Conservation (phyloP, 2,888 invertebrate species). For the Mayetiola destructor region DNA sequence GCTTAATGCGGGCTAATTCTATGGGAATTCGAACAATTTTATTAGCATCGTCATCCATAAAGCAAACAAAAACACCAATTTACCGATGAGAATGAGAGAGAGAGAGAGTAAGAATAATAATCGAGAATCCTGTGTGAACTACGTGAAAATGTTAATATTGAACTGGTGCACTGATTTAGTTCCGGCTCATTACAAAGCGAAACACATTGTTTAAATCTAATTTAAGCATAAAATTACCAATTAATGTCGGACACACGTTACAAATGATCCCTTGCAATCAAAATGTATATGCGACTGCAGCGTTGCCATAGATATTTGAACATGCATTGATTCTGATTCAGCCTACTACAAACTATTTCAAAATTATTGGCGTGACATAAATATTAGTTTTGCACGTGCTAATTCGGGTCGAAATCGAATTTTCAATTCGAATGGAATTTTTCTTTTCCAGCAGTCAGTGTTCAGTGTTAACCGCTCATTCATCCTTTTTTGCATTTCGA, state of each 20-base stretch:
- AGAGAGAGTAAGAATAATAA: background rate
- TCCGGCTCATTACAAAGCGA: conserved; percentile 4
- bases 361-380: conserved; percentile 13
- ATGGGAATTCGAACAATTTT: background rate
- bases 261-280: background rate
- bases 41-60: background rate
- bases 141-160: conserved; percentile 1
- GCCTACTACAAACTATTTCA: background rate
- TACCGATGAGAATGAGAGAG: background rate
- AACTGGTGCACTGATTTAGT: conserved; percentile 10
- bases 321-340: background rate
- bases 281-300: background rate
- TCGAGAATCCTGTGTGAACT: background rate
- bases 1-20: conserved; percentile 10
- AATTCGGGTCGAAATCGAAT: conserved; percentile 10
- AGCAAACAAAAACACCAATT: conserved; percentile 4
- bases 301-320: background rate
- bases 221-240: conserved; percentile 9
- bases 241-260: conserved; percentile 6
- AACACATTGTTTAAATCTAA: background rate
- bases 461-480: no score
- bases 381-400: conserved; percentile 13
- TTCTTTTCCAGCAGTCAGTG: no score
- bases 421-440: conserved; percentile 10
- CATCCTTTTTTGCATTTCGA: background rate